Evolutionary conservation across 1,140 invertebrate species (phyloP).

Genomic region (Cotesia glomerata): DNA sequence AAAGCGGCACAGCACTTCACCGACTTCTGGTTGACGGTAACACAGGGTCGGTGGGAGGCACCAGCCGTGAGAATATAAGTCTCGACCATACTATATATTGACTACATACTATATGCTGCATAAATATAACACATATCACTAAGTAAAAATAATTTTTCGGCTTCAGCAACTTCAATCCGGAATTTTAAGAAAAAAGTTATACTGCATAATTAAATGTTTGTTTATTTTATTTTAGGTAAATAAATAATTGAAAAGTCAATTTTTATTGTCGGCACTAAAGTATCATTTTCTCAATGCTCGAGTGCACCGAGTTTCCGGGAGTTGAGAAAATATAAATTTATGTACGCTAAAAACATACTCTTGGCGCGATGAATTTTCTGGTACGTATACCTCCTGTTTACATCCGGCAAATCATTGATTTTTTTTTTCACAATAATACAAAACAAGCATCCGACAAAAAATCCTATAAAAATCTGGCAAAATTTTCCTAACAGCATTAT

Average conservation of each 20-base stretch:
- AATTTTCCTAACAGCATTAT: background rate
- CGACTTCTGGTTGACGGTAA: slow-evolving; percentile 20
- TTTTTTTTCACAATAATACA: background rate
- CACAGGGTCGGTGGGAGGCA: background rate
- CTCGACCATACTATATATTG: background rate
- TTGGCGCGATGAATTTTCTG: slow-evolving; percentile 19
- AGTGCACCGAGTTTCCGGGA: slow-evolving; percentile 1
- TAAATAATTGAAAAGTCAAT: background rate
- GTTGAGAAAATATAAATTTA: background rate
- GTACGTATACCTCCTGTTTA: slow-evolving; percentile 2
- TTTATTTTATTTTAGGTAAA: background rate
- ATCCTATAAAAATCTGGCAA: background rate
- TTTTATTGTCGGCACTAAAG: background rate
- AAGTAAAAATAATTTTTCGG: too few relatives aligned
- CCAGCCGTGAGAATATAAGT: slow-evolving; percentile 5
- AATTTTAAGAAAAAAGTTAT: background rate
- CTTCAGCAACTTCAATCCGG: too few relatives aligned
- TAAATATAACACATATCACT: too few relatives aligned
- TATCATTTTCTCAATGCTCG: background rate
- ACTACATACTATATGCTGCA: background rate
- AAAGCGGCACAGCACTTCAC: slow-evolving; percentile 12
- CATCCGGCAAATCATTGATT: slow-evolving; percentile 6
- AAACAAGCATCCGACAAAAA: background rate
- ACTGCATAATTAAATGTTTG: too few relatives aligned
- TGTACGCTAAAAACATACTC: background rate